Evolutionary conservation across 2,797 vertebrate genomes (phyloP), one percentile per base, ranked within the genome.

Genomic region (Falco concolor): DNA sequence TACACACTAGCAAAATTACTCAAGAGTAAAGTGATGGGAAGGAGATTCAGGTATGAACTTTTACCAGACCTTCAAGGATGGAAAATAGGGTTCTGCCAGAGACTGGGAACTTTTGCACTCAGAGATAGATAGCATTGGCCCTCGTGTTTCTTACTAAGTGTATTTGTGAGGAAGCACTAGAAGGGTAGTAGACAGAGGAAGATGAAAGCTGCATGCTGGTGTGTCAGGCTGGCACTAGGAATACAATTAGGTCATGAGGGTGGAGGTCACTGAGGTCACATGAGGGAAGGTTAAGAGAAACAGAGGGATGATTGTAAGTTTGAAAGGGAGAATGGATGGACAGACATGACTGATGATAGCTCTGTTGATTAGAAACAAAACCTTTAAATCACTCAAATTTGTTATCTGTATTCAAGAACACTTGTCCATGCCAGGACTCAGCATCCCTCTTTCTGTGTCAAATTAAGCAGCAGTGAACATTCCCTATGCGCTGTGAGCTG

Each of bases 391-490:
- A 79, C 63, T 92, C 77, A 21, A 6, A 82, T 92, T 57, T 61
- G 67, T 76, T 83, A 32, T 68, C 87, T 89, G 64, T 75, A 25
- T 95, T 97, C 47, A 47, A 42, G 85, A 93, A 27, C 20, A 4
- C 64, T 93, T 74, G 70, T 44, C 60, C 34, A 3, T 53, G 70
- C 47, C 77, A 84, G 70, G 68, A 34, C 44, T 92, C 59, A 8
- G 36, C 77, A 83, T 87, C 72, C 10, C 0, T 81, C 64, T 75
- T 68, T 76, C 87, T 77, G 32, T 69, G 56, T 83, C 79, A 72
- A 59, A 92, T 89, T 61, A 65, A 80, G 85, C 57, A 92, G 76
- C 83, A 75, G 79, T 88, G 91, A 94, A 78, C 60, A 24, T 92
- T 88, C 57, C 81, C 68, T n/a, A 0, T 13, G 52, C 13, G 5